Percentiles rank a stretch among this genome's conserved stretches.
Conservation (phyloP, 30 jellyfish, hydroid and myxozoan genomes). For the Turritopsis rubra region DNA sequence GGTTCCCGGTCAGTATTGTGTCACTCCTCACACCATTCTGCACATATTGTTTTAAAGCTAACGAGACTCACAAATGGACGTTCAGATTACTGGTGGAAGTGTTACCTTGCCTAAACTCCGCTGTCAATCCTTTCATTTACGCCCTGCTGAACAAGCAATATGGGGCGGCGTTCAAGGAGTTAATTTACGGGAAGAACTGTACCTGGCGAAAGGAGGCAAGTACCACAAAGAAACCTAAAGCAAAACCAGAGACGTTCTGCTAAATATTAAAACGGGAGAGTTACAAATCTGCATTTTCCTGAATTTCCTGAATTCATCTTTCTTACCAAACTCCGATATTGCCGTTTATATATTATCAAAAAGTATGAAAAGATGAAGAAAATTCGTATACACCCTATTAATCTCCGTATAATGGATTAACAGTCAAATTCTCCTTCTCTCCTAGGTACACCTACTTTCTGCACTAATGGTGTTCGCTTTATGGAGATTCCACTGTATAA, state of each 20-base stretch:
- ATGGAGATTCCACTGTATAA: no score
- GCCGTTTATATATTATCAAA: no score
- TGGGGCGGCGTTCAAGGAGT: conserved; percentile 46
- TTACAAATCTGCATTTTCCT: no score
- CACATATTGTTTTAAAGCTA: conserved; percentile 24
- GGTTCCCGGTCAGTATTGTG: conserved; percentile 77
- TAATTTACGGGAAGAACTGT: background rate
- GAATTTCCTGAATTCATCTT: no score
- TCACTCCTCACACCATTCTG: conserved; percentile 49
- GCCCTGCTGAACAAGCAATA: conserved; percentile 54
- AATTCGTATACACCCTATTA: no score
- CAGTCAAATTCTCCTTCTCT: no score
- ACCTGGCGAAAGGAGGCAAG: background rate
- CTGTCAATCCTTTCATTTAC: conserved; percentile 71
- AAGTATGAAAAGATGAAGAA: no score
- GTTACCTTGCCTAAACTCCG: conserved; percentile 62
- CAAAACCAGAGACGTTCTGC: background rate
- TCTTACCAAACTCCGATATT: no score
- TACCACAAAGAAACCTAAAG: background rate
- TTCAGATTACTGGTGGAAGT: conserved; percentile 48
- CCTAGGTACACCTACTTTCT: no score
- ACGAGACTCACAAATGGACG: conserved; percentile 46
- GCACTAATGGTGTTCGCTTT: no score
- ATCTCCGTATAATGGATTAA: no score
- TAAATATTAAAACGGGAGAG: no score